These are phyloP conservation scores for Aphelocoma californica DNA, from an alignment of 2,797 vertebrate genomes.

Conservation along the genomic window DNA sequence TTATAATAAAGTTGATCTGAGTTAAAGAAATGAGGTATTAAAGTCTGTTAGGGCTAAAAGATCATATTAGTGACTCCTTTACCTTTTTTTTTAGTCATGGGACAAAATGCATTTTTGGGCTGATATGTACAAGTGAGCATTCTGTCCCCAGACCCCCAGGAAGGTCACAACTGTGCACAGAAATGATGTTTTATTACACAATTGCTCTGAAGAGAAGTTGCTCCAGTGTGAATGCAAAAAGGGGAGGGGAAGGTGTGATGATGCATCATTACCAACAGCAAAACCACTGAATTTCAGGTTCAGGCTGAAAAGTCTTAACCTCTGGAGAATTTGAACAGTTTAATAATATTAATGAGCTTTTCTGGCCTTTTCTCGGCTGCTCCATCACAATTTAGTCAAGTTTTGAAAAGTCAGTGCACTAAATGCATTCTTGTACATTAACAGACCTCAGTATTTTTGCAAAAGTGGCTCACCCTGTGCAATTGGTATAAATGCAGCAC, in stretches of 20 bases:
- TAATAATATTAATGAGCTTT: not conserved
- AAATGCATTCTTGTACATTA: not conserved
- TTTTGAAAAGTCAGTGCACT: not conserved
- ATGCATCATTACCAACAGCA: not conserved
- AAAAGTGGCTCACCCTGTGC: not conserved
- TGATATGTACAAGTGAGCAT: conserved; percentile 37
- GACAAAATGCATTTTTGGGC: conserved; percentile 46
- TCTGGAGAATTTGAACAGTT: not conserved
- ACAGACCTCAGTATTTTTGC: not conserved
- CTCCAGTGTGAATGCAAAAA: conserved; percentile 22
- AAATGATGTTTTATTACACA: conserved; percentile 29
- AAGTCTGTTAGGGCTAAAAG: conserved; percentile 69
- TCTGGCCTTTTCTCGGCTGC: not conserved
- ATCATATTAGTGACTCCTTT: conserved; percentile 57
- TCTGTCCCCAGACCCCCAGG: conserved; percentile 26
- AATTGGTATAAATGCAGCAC: not conserved
- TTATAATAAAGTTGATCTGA: conserved; percentile 88
- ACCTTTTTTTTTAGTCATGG: conserved; percentile 21
- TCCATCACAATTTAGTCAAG: not conserved
- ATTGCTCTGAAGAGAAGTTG: conserved; percentile 2
- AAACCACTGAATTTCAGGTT: not conserved
- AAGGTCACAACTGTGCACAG: conserved; percentile 22
- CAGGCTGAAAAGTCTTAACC: not conserved
- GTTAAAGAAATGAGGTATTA: conserved; percentile 81
- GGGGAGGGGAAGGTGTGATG: not conserved